Conservation (phyloP, 2,797 vertebrate species). For the Poeciliopsis infans region DNA sequence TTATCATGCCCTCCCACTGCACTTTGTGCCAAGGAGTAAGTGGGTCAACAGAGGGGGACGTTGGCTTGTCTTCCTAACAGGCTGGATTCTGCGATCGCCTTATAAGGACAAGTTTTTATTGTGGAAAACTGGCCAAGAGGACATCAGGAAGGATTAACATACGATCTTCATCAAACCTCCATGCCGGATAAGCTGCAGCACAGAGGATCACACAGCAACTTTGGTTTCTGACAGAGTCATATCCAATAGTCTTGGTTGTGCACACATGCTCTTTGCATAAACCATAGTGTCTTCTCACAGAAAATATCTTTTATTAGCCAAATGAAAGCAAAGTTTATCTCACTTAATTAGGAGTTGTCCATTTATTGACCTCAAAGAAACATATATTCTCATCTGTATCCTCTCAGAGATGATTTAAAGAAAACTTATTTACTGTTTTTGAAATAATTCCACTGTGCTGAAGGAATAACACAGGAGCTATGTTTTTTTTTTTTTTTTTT, state of each 20-base stretch:
- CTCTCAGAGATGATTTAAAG: constrained; percentile 22
- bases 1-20: constrained; percentile 43
- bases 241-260: constrained; percentile 39
- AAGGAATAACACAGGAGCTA: constrained; percentile 4
- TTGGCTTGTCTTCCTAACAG: constrained; percentile 62
- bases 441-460: constrained; percentile 49
- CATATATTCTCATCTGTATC: constrained; percentile 41
- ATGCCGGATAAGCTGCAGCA: constrained; percentile 38
- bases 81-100: constrained; percentile 66
- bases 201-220: constrained; percentile 46
- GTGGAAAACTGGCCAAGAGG: constrained; percentile 32
- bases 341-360: neutral
- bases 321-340: constrained; percentile 29
- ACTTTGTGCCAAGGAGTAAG: constrained; percentile 61
- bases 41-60: constrained; percentile 47
- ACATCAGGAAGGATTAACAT: constrained; percentile 43
- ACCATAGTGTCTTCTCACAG: constrained; percentile 57
- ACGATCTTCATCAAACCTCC: constrained; percentile 29
- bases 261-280: constrained; percentile 58
- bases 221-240: constrained; percentile 30
- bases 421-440: constrained; percentile 16
- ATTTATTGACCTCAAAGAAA: constrained; percentile 35
- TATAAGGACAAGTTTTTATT: constrained; percentile 53
- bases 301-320: constrained; percentile 32
- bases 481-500: neutral